phyloP scores from a whole-genome alignment of 2,888 invertebrate species.

The Cheilosia pagana region DNA sequence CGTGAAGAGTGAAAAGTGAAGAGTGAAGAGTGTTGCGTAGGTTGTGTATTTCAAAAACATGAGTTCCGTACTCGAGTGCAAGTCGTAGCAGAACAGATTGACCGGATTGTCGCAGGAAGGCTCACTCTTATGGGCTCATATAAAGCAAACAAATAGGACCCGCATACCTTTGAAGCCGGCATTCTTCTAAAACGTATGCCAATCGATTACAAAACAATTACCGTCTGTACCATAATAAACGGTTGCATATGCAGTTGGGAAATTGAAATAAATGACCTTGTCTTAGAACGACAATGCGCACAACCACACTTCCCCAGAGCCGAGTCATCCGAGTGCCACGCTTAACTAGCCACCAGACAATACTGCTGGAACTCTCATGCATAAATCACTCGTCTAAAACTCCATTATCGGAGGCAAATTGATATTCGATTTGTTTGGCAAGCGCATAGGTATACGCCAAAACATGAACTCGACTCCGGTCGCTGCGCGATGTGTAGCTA shows the following conservation, averaged over 20 bases:
- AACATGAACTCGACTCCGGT: constrained; percentile 57
- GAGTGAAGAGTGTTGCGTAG: too few relatives aligned
- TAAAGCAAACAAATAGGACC: too few relatives aligned
- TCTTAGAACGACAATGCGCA: constrained; percentile 6
- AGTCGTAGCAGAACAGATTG: too few relatives aligned
- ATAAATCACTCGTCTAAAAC: constrained; percentile 68
- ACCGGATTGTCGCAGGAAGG: too few relatives aligned
- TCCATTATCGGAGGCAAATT: constrained; percentile 74
- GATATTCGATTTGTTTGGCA: constrained; percentile 74
- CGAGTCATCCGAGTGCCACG: constrained; percentile 45
- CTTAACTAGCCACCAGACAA: constrained; percentile 59
- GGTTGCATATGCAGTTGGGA: neutral
- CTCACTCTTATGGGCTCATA: too few relatives aligned
- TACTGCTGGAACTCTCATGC: constrained; percentile 63
- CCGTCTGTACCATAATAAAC: neutral
- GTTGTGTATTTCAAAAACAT: too few relatives aligned
- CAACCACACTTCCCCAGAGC: constrained; percentile 31
- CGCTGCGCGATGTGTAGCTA: neutral
- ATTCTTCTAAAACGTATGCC: too few relatives aligned
- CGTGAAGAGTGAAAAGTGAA: too few relatives aligned
- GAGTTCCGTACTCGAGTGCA: too few relatives aligned
- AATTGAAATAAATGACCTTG: constrained; percentile 21
- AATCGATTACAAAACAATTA: neutral
- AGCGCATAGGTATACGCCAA: constrained; percentile 57
- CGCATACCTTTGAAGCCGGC: too few relatives aligned